Conservation (phyloP, 2,797 vertebrate genomes). For the Margarornis squamiger region DNA sequence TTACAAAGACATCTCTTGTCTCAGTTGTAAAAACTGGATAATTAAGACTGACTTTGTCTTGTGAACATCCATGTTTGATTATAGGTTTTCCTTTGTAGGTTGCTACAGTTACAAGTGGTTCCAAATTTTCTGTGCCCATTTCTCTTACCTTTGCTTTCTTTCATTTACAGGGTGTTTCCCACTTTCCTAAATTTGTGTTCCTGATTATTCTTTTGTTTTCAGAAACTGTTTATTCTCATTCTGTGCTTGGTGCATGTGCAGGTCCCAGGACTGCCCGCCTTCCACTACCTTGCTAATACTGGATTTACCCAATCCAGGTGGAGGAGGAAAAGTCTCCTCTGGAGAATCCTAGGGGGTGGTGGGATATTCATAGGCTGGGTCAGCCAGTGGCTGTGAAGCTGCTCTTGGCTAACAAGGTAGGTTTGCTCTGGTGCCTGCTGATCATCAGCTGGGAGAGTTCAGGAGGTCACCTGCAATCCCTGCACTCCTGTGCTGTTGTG, state of each 20-base stretch:
- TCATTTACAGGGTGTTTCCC: background rate
- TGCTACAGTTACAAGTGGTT: background rate
- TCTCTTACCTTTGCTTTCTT: background rate
- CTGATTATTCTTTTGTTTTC: background rate
- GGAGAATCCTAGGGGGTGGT: background rate
- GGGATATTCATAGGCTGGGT: background rate
- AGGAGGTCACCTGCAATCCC: conserved; percentile 9
- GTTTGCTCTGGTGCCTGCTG: background rate
- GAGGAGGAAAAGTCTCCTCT: background rate
- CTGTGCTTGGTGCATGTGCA: background rate
- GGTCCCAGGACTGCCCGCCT: background rate
- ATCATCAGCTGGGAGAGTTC: background rate
- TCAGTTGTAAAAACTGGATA: background rate
- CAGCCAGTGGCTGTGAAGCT: background rate
- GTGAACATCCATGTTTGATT: background rate
- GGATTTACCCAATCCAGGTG: background rate
- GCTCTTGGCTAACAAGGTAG: background rate
- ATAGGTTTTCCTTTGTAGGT: background rate
- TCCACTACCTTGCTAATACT: background rate
- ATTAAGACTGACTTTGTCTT: background rate
- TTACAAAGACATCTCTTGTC: background rate
- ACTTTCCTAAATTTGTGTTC: background rate
- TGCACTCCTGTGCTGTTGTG: background rate
- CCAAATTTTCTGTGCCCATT: background rate
- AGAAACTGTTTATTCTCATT: background rate